Conservation (phyloP, 2,888 invertebrate species). For the Acrobasis suavella region DNA sequence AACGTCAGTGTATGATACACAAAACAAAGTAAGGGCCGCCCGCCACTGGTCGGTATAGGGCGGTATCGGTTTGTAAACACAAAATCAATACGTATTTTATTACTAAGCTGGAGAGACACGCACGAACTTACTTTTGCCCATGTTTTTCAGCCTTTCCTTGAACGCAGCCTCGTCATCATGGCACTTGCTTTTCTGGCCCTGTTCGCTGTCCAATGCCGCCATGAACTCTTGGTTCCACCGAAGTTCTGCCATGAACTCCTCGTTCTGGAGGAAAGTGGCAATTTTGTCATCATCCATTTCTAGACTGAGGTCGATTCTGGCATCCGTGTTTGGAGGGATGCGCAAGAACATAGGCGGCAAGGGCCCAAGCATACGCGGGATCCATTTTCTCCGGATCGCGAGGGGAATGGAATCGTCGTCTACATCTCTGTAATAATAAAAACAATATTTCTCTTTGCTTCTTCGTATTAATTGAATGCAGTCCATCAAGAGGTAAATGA, state of each 20-base stretch:
- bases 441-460: slow-evolving; percentile 15
- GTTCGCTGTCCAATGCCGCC: slow-evolving; percentile 90
- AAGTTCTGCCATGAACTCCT: slow-evolving; percentile 94
- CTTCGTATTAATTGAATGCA: slow-evolving; percentile 20
- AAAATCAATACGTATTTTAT: slow-evolving; percentile 2
- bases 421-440: slow-evolving; percentile 56
- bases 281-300: slow-evolving; percentile 93
- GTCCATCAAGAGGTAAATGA: neutral
- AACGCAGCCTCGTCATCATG: slow-evolving; percentile 88
- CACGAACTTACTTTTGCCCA: slow-evolving; percentile 87
- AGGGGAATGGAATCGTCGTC: slow-evolving; percentile 72
- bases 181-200: slow-evolving; percentile 72
- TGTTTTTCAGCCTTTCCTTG: slow-evolving; percentile 89
- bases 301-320: slow-evolving; percentile 70
- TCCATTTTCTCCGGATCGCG: slow-evolving; percentile 85
- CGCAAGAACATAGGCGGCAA: slow-evolving; percentile 91
- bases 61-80: neutral
- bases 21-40: neutral
- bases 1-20: too few species aligned
- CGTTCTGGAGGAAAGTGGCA: slow-evolving; percentile 93
- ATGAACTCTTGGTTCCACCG: slow-evolving; percentile 94
- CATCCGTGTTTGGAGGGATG: slow-evolving; percentile 78
- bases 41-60: neutral
- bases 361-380: slow-evolving; percentile 89
- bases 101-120: neutral